phyloP scores from a whole-genome alignment of 2,113 vertebrate genomes.

The Orthonyx spaldingii region DNA sequence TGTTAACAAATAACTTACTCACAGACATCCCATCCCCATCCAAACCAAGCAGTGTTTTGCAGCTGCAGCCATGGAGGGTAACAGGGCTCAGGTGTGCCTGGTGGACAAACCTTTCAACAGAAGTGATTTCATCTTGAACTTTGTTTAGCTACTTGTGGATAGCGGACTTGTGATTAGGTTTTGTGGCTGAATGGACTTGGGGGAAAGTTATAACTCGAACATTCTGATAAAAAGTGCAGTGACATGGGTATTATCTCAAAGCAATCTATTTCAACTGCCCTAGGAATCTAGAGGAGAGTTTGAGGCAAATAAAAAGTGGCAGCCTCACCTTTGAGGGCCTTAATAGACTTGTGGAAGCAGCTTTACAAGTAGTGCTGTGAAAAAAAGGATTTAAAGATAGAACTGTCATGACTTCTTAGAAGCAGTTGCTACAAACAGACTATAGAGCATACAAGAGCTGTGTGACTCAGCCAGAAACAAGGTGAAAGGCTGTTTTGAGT shows the following conservation, averaged over 20 bases:
- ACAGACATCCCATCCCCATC: fast-evolving
- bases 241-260: background rate
- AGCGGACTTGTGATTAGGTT: background rate
- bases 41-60: background rate
- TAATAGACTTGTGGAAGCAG: background rate
- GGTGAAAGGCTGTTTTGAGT: background rate
- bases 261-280: background rate
- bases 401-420: background rate
- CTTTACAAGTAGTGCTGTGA: background rate
- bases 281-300: background rate
- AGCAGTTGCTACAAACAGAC: background rate
- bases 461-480: background rate
- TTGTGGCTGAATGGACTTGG: background rate
- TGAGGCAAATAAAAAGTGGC: background rate
- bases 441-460: background rate
- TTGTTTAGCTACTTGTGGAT: background rate
- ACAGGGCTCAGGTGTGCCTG: background rate
- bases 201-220: background rate
- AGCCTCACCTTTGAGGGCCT: background rate
- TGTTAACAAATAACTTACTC: background rate
- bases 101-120: background rate
- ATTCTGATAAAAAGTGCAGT: background rate
- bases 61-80: background rate
- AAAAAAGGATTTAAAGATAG: background rate
- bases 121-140: background rate